Base-by-base conservation (phyloP, 2,797 vertebrate species). In the Heliangelus exortis region DNA sequence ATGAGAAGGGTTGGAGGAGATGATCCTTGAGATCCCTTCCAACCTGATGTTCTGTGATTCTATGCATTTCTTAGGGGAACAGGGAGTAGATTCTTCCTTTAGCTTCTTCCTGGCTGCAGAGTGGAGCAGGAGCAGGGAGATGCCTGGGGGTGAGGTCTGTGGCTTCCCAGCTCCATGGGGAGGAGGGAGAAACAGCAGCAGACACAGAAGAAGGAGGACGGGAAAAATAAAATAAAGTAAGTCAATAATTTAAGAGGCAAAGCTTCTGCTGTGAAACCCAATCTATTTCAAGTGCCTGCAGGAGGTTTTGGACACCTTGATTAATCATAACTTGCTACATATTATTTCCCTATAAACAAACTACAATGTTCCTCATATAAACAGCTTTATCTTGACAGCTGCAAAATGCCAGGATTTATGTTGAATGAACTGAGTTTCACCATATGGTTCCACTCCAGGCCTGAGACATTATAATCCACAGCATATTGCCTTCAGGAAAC, bases 261-360 rank as follows among this genome's bases (percentile, higher is more conserved):
- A 97, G 96, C 95, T 87, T 87, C 85, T 45, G 92, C 76, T 68
- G 29, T 3, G 50, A 88, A 96, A 91, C 61, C 71, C 93, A 95
- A 95, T 96, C 94, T 92, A 62, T 78, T 92, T 81, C 54, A 87
- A 79, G 68, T 4, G 84, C 96, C 94, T 61, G 94, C 96, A 97
- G 97, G 96, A 92, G 95, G 78, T 90, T 96, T 97, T 86, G 96
- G 97, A 97, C 97, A 98, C 97, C 97, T 98, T 97, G 97, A 98
- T 98, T 98, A 98, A 98, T 98, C 97, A 97, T 97, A 97, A 97
- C 96, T 97, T 26, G 86, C 96, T 96, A 61, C 96, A 93, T 87
- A 97, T 98, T 98, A 98, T 98, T 98, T 98, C 95, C 96, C 94
- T 97, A 97, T 98, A 98, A 98, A 97, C 97, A 98, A 98, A 97